Base-by-base conservation (phyloP, 37 sponge, comb jelly and placozoan genomes). In the Ianthella basta region DNA sequence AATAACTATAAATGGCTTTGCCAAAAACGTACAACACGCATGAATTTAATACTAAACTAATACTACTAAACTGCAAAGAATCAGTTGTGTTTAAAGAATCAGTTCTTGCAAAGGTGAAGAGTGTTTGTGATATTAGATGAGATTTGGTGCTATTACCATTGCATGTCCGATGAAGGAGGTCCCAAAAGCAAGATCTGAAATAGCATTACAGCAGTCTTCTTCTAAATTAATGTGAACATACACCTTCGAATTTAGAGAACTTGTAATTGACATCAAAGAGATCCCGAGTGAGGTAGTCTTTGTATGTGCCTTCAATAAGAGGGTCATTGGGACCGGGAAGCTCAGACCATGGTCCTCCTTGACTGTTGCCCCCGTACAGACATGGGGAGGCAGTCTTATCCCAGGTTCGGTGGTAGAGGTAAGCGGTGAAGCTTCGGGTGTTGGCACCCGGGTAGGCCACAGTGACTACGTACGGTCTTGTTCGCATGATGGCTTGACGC, bases 251-350 rank as follows among this genome's bases (percentile, higher is more conserved):
- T 61, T 80, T 50, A 19, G 61, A 27, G 33, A 82, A 92, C 1
- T 20, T 38, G 54, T 80, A 93, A 1, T 41, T 15, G 32, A 80
- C 75, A 23, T 59, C 65, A 40, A 86, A 88, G 38, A 87, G 69
- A 16, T 44, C 35, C 29, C 25, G 36, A 3, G 67, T 79, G 6
- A 67, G 40, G 79, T 92, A 92, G 14, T 92, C 60, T 55, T 27
- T 64, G 56, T 92, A 92, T 55, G 21, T 21, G 25, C 89, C 89
- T 59, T 92, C 84, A 59, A 92, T 92, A 0, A 92, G 84, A 15
- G 92, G 83, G 75, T 86, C 89, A 56, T 38, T 30, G 0, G 37
- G 73, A 29, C 57, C 81, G 0, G 83, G 30, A 13, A 70, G 72
- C 23, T 81, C 82, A 12, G 15, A 56, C 37, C 70, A 35, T 1